Evolutionary conservation across 2,888 invertebrate species (phyloP), one percentile per base, ranked within the genome.

Genomic region (Macrophya annulata): DNA sequence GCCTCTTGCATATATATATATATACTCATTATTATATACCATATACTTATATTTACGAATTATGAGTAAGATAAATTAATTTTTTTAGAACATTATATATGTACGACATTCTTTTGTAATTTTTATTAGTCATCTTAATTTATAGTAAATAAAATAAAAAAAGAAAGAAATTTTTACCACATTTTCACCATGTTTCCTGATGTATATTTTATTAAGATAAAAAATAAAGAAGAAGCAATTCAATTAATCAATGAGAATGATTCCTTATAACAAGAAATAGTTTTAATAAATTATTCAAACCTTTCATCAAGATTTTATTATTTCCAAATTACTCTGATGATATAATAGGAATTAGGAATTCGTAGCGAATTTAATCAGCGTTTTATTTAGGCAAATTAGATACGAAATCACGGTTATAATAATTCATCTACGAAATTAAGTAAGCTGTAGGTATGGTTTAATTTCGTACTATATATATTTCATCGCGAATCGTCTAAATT

Each of bases 331-430:
- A 71, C 40, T 71, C 31, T 17, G 71, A 37, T 71, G 12, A 2
- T 31, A 31, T 1, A 31, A 6, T n/a, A n/a, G n/a, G n/a, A n/a
- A n/a, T n/a, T n/a, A 25, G 62, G 62, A 62, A 62, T 62, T 62
- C 12, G 62, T 25, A 37, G 40, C 10, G 71, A 71, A 40, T 40
- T 40, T 37, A 40, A 71, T 71, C 40, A 40, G 40, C 9, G 71
- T 71, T 71, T 17, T 40, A 71, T 71, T 71, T 37, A n/a, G 71
- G 37, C 40, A 71, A 40, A 71, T 71, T 6, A 71, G 40, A 71
- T 37, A 17, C n/a, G 71, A 71, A 37, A 40, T 6, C 37, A 40
- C 37, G 31, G 31, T 31, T 31, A 31, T 31, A 31, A 31, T 71
- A 40, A 71, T 71, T 40, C 21, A 71, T 71, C 71, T 40, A 8